Percentiles rank a stretch among this genome's conserved stretches.
These are phyloP conservation scores for Petrocephalus schoutedeni DNA, from an alignment of 2,797 vertebrate species.

Conservation along the genomic window DNA sequence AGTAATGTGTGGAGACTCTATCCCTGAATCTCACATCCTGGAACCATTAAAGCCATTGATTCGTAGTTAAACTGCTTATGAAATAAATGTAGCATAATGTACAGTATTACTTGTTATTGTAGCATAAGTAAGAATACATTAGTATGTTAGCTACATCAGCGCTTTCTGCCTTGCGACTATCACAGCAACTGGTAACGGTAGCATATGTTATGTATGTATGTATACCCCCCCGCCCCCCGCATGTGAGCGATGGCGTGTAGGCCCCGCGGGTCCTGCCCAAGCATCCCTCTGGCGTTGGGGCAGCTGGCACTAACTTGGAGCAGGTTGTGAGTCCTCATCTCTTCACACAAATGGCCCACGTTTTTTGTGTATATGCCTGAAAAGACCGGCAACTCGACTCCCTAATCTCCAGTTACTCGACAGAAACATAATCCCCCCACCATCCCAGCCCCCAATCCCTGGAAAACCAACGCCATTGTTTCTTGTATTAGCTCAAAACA, in stretches of 20 bases:
- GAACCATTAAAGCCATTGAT: not conserved
- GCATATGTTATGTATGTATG: not conserved
- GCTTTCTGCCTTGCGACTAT: not conserved
- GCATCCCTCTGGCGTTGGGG: not conserved
- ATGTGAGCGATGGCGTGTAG: not conserved
- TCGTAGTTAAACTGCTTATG: not conserved
- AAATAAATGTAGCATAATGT: not conserved
- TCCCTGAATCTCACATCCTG: not conserved
- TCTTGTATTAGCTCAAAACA: conserved; percentile 10
- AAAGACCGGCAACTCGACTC: conserved; percentile 7
- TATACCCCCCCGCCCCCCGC: not conserved
- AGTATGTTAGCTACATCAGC: not conserved
- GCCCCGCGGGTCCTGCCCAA: not conserved
- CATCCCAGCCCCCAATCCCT: conserved; percentile 10
- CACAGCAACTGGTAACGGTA: not conserved
- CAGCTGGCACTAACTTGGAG: not conserved
- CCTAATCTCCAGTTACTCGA: conserved; percentile 21
- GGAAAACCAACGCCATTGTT: conserved; percentile 14
- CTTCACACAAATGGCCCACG: not conserved
- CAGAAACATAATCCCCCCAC: conserved; percentile 14
- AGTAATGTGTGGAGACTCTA: not conserved
- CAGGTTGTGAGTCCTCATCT: not conserved
- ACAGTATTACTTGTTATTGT: not conserved
- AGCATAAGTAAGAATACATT: not conserved
- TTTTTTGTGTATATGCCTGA: conserved; percentile 10